A percentile compares a stretch with the other conserved stretches of the same genome.
Evolutionary conservation across 2,797 vertebrate genomes (phyloP).

Genomic region (Platalea minor): DNA sequence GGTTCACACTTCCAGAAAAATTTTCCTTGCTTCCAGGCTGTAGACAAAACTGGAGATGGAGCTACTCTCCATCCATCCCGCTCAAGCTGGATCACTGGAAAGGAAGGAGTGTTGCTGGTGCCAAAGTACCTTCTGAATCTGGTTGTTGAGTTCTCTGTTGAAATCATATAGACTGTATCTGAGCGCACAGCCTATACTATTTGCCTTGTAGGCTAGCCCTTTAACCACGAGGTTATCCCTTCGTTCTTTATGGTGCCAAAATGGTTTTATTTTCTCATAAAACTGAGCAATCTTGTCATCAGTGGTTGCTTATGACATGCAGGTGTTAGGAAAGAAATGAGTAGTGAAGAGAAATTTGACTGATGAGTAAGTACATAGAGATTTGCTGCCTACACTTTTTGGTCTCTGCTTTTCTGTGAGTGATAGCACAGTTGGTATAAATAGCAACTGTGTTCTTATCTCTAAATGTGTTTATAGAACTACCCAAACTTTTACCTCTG

Average conservation of each 20-base stretch:
- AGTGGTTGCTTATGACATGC: constrained; percentile 5
- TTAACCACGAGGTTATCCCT: background rate
- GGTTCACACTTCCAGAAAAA: background rate
- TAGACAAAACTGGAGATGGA: background rate
- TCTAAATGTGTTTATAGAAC: background rate
- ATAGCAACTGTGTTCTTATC: background rate
- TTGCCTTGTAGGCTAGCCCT: background rate
- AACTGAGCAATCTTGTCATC: background rate
- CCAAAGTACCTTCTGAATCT: background rate
- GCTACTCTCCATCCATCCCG: background rate
- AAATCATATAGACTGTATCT: background rate
- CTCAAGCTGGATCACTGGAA: background rate
- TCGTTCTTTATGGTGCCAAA: background rate
- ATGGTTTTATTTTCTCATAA: background rate
- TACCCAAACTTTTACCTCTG: background rate
- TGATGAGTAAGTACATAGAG: constrained; percentile 28
- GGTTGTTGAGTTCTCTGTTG: background rate
- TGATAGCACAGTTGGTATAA: background rate
- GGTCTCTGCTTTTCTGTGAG: constrained; percentile 20
- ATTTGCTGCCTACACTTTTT: constrained; percentile 36
- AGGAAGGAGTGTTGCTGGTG: background rate
- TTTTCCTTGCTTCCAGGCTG: background rate
- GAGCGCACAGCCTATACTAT: background rate
- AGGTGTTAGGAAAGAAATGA: constrained; percentile 48
- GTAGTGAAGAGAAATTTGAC: constrained; percentile 25